These are phyloP conservation scores for Myodes glareolus DNA, from an alignment of 2,113 vertebrate species.

Conservation along the genomic window DNA sequence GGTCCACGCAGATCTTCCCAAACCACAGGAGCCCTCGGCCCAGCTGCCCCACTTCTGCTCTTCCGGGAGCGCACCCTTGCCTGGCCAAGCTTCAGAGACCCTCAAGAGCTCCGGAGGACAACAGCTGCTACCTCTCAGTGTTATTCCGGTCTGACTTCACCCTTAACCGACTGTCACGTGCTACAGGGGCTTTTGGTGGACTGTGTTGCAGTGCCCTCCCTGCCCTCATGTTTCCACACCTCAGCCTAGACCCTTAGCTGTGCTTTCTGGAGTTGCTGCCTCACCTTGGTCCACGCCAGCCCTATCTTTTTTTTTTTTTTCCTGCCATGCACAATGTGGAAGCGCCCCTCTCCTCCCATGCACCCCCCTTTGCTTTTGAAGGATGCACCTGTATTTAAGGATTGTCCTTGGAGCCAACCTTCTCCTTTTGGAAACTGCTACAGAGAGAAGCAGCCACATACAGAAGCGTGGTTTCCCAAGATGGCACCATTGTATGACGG, in stretches of 20 bases:
- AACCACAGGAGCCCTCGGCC: conserved; percentile 74
- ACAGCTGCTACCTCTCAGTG: conserved; percentile 99
- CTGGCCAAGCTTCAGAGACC: conserved; percentile 84
- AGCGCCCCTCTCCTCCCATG: conserved; percentile 36
- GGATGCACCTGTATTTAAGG: not conserved
- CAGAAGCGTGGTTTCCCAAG: conserved; percentile 70
- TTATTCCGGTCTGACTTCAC: conserved; percentile 90
- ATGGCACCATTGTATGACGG: not conserved
- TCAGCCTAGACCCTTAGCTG: conserved; percentile 80
- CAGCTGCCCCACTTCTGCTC: conserved; percentile 76
- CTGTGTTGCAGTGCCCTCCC: conserved; percentile 70
- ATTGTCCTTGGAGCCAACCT: conserved; percentile 46
- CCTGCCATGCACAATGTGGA: conserved; percentile 81
- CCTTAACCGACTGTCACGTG: conserved; percentile 85
- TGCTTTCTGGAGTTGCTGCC: conserved; percentile 83
- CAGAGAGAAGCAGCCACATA: conserved; percentile 54
- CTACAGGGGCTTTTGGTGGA: conserved; percentile 80
- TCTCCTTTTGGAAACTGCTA: conserved; percentile 77
- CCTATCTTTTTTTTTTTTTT: conserved; percentile 69
- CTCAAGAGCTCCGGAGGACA: conserved; percentile 87
- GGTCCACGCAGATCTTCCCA: conserved; percentile 67
- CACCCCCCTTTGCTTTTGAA: not conserved
- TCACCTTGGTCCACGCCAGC: conserved; percentile 38
- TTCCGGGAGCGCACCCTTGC: conserved; percentile 80
- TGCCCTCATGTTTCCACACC: conserved; percentile 81